Evolutionary conservation across 2,797 vertebrate genomes (phyloP), one percentile per base, ranked within the genome.

Genomic region (Sparus aurata): DNA sequence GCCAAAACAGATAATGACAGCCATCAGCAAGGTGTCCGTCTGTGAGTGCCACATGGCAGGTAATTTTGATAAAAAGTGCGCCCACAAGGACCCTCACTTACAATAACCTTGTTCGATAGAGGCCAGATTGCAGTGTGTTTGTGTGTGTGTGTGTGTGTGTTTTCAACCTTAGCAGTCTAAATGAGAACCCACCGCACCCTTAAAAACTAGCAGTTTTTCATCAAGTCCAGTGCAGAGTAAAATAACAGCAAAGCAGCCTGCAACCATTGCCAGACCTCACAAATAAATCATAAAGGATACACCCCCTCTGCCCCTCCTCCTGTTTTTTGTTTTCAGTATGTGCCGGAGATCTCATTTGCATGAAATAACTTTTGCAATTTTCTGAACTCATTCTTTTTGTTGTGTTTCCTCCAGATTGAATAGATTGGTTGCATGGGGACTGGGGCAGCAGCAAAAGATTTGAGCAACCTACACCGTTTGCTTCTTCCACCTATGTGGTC

Each of bases 1-100:
- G 80, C 86, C 83, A 76, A 79, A 76, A 75, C 12, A 65, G 82
- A 87, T 80, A 83, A 73, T 87, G 84, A 75, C 62, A 77, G 69
- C 66, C 60, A 80, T 80, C 71, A 88, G 73, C 68, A 58, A 66
- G 67, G 46, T 45, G 41, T 58, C 46, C 34, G 53, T 69, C 67
- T 73, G 30, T 63, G 18, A 69, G 58, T 20, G 5, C 22, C 70
- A 65, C 1, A 15, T 60, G 47, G 52, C 25, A 59, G 49, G 57
- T 66, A 4, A 69, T 75, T 63, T 69, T 52, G 34, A 77, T 83
- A 58, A 73, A 77, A 77, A 65, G 67, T 47, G n/a, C 43, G 23
- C 25, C 43, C 58, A 23, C 46, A 63, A 55, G n/a, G 13, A 68
- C 45, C 55, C 30, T n/a, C 46, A 18, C 41, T 13, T 46, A 46